Conservation (phyloP, 1,140 invertebrate species). For the Paramacrobiotus metropolitanus region DNA sequence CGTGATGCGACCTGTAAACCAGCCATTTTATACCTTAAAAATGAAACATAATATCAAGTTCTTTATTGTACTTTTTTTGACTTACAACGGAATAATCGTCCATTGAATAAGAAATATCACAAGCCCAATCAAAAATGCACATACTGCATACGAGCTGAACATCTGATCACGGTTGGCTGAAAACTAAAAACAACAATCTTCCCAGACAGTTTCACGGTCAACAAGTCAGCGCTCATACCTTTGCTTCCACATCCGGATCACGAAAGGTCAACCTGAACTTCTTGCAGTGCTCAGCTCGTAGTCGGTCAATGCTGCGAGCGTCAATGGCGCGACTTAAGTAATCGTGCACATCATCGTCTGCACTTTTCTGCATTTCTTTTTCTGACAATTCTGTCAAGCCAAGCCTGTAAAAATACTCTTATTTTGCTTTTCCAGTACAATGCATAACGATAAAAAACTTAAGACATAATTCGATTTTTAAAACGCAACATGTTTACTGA, state of each 20-base stretch:
- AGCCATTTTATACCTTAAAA: neutral
- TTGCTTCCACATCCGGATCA: constrained; percentile 19
- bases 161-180: neutral
- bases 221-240: constrained; percentile 13
- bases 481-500: too few species aligned
- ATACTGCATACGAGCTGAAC: neutral
- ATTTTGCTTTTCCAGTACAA: too few species aligned
- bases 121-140: neutral
- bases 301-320: constrained; percentile 65
- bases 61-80: too few species aligned
- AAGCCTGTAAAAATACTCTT: too few species aligned
- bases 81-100: too few species aligned
- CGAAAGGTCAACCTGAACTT: constrained; percentile 41
- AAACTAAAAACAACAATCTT: neutral
- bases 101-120: too few species aligned
- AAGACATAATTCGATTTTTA: too few species aligned
- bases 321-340: constrained; percentile 79
- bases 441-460: too few species aligned
- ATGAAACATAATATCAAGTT: too few species aligned
- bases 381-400: constrained; percentile 9
- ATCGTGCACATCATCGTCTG: constrained; percentile 42
- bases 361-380: constrained; percentile 2
- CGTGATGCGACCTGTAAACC: neutral
- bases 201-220: neutral
- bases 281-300: constrained; percentile 57